These are phyloP conservation scores for Andrena cerasifolii DNA, from an alignment of 1,140 invertebrate species.

Conservation along the genomic window DNA sequence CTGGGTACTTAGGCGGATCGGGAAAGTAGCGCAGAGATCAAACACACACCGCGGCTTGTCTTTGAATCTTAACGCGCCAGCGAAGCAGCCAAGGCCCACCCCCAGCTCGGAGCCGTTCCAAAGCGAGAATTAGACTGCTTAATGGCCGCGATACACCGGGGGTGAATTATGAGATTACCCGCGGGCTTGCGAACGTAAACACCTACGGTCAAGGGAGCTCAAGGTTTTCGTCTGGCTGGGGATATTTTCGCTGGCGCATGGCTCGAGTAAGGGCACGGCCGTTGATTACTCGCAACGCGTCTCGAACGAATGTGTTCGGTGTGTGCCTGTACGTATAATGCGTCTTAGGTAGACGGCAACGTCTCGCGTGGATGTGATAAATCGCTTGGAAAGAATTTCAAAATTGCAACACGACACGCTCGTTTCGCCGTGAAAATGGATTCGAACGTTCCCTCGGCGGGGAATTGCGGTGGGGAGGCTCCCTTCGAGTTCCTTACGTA, in stretches of 20 bases:
- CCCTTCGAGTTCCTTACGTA: slow-evolving; percentile 52
- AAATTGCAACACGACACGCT: too few relatives aligned
- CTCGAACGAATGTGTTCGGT: too few relatives aligned
- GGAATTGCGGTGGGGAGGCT: slow-evolving; percentile 26
- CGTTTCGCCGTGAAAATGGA: slow-evolving; percentile 1
- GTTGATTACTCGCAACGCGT: too few relatives aligned
- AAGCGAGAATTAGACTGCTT: neutral
- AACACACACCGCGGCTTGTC: slow-evolving; percentile 32
- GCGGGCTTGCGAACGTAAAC: neutral
- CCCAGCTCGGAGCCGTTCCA: neutral
- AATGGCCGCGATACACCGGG: neutral
- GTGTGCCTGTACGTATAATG: too few relatives aligned
- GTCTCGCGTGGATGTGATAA: too few relatives aligned
- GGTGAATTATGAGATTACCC: neutral
- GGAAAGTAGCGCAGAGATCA: slow-evolving; percentile 53
- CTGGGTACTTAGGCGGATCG: slow-evolving; percentile 45
- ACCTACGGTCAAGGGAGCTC: too few relatives aligned
- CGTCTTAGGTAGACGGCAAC: too few relatives aligned
- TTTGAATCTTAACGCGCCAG: slow-evolving; percentile 28
- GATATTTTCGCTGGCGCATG: too few relatives aligned
- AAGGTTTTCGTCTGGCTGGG: too few relatives aligned
- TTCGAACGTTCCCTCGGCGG: neutral
- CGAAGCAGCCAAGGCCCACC: neutral
- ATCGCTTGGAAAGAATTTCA: too few relatives aligned
- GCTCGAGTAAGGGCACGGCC: too few relatives aligned